A percentile compares a stretch with the other conserved stretches of the same genome.
Evolutionary conservation across 2,797 vertebrate species (phyloP).

Genomic region (Danionella dracula): DNA sequence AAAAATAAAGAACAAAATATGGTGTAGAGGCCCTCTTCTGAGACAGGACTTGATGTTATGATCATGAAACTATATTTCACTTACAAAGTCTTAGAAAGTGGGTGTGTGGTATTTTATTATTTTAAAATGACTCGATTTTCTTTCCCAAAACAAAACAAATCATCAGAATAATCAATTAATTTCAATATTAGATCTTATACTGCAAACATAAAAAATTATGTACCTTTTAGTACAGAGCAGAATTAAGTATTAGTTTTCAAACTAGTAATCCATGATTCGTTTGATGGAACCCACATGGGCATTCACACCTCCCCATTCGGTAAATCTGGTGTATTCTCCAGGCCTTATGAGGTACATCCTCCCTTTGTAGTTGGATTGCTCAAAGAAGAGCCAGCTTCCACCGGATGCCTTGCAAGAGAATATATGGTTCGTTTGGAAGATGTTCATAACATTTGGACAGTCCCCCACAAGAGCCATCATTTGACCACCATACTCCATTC

Average conservation of each 20-base stretch:
- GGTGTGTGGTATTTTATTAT: too few relatives aligned
- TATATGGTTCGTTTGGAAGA: constrained; percentile 74
- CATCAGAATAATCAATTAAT: too few relatives aligned
- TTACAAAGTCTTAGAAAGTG: too few relatives aligned
- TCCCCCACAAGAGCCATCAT: constrained; percentile 78
- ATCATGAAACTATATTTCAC: too few relatives aligned
- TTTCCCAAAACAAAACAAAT: too few relatives aligned
- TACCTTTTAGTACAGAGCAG: too few relatives aligned
- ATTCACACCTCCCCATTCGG: constrained; percentile 58
- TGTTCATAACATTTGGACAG: constrained; percentile 73
- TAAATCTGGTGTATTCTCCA: constrained; percentile 71
- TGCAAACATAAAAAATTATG: too few relatives aligned
- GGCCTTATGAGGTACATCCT: constrained; percentile 73
- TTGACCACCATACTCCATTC: constrained; percentile 68
- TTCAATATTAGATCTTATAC: too few relatives aligned
- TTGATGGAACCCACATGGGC: constrained; percentile 62
- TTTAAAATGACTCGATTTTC: too few relatives aligned
- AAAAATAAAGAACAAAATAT: too few relatives aligned
- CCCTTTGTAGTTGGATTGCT: constrained; percentile 73
- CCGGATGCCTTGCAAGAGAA: constrained; percentile 75
- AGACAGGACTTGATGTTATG: too few relatives aligned
- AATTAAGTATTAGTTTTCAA: background rate
- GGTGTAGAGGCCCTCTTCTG: too few relatives aligned
- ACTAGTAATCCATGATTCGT: constrained; percentile 60
- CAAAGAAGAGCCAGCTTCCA: constrained; percentile 78